These are phyloP conservation scores for Teleopsis dalmanni DNA, from an alignment of 1,140 invertebrate species.

Conservation along the genomic window DNA sequence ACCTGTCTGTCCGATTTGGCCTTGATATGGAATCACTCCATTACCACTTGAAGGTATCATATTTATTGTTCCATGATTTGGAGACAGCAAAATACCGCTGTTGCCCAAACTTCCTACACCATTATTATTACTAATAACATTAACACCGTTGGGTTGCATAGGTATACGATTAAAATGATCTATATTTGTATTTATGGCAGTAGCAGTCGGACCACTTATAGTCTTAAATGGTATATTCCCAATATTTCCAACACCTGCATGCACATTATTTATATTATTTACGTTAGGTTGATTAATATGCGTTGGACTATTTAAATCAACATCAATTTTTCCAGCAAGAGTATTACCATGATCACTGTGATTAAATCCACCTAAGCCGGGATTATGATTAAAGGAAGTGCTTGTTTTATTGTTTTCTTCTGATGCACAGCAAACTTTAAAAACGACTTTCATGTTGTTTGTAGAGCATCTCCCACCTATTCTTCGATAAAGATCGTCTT, in stretches of 20 bases:
- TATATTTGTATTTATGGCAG: conserved; percentile 39
- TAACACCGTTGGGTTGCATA: conserved; percentile 32
- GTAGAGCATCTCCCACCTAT: conserved; percentile 84
- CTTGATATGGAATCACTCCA: conserved; percentile 24
- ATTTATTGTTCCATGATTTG: conserved; percentile 27
- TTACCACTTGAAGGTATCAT: conserved; percentile 31
- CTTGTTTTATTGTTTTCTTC: conserved; percentile 47
- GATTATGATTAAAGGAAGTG: conserved; percentile 45
- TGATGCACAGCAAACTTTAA: conserved; percentile 82
- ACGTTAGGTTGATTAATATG: conserved; percentile 15
- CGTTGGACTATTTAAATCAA: conserved; percentile 7
- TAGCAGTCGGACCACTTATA: conserved; percentile 14
- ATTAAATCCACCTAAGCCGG: conserved; percentile 31
- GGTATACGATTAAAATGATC: conserved; percentile 41
- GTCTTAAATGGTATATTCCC: conserved; percentile 20
- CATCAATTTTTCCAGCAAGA: background rate
- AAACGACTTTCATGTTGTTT: conserved; percentile 93
- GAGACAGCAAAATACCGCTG: conserved; percentile 26
- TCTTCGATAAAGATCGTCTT: conserved; percentile 81
- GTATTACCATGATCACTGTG: conserved; percentile 1
- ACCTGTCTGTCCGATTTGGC: conserved; percentile 35
- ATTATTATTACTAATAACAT: conserved; percentile 27
- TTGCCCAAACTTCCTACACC: conserved; percentile 11
- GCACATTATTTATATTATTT: conserved; percentile 13
- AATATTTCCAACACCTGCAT: background rate